Percentiles rank a stretch among this genome's conserved stretches.
These are phyloP conservation scores for Julus scanicus DNA, from an alignment of 2,888 invertebrate genomes.

Conservation along the genomic window DNA sequence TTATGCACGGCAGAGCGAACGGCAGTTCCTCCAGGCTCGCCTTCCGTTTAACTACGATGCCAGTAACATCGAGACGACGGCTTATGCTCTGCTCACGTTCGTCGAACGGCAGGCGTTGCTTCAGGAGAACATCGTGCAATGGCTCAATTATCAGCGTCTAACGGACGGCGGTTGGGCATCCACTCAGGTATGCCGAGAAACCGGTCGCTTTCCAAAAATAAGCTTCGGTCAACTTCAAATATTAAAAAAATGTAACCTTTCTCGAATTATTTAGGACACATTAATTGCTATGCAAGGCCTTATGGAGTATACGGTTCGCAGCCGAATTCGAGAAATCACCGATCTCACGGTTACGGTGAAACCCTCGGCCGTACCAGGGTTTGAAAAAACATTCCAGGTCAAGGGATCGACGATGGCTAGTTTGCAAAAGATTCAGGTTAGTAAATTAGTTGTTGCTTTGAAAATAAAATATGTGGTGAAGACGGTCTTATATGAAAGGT, in stretches of 20 bases:
- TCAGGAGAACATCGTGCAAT: slow-evolving; percentile 87
- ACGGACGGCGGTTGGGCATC: slow-evolving; percentile 90
- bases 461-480: neutral
- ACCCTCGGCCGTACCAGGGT: slow-evolving; percentile 81
- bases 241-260: neutral
- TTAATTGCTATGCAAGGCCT: slow-evolving; percentile 88
- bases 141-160: slow-evolving; percentile 88
- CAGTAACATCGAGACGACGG: slow-evolving; percentile 91
- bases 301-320: slow-evolving; percentile 87
- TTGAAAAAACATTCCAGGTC: slow-evolving; percentile 75
- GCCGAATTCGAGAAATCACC: slow-evolving; percentile 86
- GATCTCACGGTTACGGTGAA: slow-evolving; percentile 82
- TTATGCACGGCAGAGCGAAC: slow-evolving; percentile 88
- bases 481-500: neutral
- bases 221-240: neutral
- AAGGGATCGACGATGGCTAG: slow-evolving; percentile 81
- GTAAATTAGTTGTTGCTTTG: slow-evolving; percentile 54
- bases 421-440: slow-evolving; percentile 81
- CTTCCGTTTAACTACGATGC: slow-evolving; percentile 89
- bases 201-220: neutral
- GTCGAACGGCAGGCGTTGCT: slow-evolving; percentile 84
- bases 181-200: slow-evolving; percentile 72
- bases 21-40: slow-evolving; percentile 87
- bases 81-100: slow-evolving; percentile 89
- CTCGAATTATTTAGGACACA: slow-evolving; percentile 74